Base-by-base conservation (phyloP, 1,140 invertebrate species). In the Achatina immaculata region DNA sequence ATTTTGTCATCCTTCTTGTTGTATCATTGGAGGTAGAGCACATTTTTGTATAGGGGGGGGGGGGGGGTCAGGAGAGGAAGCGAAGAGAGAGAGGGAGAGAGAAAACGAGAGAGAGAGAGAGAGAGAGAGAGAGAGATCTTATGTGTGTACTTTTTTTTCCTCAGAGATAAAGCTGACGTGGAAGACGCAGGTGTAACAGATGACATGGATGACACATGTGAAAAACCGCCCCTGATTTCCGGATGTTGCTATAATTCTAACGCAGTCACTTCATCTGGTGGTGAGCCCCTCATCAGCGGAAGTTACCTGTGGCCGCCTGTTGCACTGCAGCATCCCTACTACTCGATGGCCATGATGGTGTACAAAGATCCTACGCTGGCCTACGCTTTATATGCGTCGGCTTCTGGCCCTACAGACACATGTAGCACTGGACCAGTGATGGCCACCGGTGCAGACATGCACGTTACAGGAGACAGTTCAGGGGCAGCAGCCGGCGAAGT, bases 261-360 rank as follows among this genome's bases (percentile, higher is more conserved):
- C 34, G 34, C 48, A 6, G 24, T 45, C 34, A 36, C 74, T 3
- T 21, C 51, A 21, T 62, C 48, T 36, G 58, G 38, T 16, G 28
- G 19, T 11, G 58, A 45, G 34, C 7, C 65, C 6, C 38, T 58
- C 6, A 62, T 24, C 74, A 24, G 11, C 11, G 72, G 72, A 51
- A 55, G 74, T 38, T 78, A 78, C 62, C 38, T 68, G 2, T 78
- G 76, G 76, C 62, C 76, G 3, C 24, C 62, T 24, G 58, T 43
- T 3, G 11, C 76, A 7, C 0, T 48, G 21, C 76, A 9, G 36
- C 2, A 58, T 24, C 38, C 76, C 1, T 68, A 36, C 48, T 31
- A 11, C n/a, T 78, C 58, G 9, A 78, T 78, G 58, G 58, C 76
- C 40, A 78, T 78, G 76, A 66, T 78, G 76, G 58, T 68, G 19